Conservation (phyloP, 1,140 invertebrate genomes). For the Solenopsis fugax region DNA sequence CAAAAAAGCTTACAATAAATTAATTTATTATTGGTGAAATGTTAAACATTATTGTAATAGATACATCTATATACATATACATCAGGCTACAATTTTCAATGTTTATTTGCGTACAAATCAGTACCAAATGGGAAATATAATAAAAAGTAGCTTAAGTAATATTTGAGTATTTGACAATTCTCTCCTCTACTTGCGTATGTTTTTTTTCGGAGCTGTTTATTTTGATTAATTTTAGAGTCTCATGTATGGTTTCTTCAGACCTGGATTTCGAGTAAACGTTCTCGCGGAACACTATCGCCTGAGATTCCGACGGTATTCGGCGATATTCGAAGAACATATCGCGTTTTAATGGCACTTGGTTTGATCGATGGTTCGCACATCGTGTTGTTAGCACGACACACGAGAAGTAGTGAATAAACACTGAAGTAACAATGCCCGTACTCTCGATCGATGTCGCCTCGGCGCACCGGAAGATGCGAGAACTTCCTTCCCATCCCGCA, state of each 20-base stretch:
- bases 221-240: not conserved
- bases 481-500: not conserved
- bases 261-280: not conserved
- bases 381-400: constrained; percentile 18
- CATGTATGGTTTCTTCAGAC: not conserved
- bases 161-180: no score
- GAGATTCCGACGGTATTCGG: not conserved
- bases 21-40: no score
- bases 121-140: no score
- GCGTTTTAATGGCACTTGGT: constrained; percentile 29
- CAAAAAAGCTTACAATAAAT: no score
- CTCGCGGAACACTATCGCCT: not conserved
- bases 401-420: constrained; percentile 36
- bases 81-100: no score
- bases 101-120: no score
- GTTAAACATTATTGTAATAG: no score
- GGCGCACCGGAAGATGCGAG: constrained; percentile 11
- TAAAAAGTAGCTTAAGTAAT: no score
- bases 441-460: constrained; percentile 34
- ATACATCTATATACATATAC: no score
- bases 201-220: not conserved
- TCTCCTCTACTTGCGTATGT: not conserved
- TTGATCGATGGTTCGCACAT: constrained; percentile 32
- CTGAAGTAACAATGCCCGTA: constrained; percentile 40
- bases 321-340: constrained; percentile 22